These are phyloP conservation scores for Girardia tigrina DNA, from an alignment of 2,888 invertebrate species.

Conservation along the genomic window DNA sequence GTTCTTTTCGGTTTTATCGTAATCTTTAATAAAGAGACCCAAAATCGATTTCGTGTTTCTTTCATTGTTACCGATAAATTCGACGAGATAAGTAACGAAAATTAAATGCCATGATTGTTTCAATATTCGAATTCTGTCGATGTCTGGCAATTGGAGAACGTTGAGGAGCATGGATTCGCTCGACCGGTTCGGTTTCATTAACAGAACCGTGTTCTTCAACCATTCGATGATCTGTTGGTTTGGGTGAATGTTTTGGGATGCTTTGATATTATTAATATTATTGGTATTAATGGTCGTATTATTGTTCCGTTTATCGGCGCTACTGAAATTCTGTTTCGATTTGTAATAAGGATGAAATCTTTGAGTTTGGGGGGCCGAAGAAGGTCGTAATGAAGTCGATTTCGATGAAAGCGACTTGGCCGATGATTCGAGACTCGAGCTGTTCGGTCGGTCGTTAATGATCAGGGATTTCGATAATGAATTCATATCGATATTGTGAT, in stretches of 20 bases:
- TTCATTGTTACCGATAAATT: neutral
- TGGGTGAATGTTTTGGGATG: neutral
- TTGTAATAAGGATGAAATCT: neutral
- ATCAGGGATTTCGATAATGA: neutral
- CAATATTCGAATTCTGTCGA: neutral
- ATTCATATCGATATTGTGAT: slow-evolving; percentile 5
- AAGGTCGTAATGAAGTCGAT: neutral
- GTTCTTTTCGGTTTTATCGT: neutral
- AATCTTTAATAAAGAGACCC: neutral
- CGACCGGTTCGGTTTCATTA: neutral
- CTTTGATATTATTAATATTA: too few species aligned
- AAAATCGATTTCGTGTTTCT: neutral
- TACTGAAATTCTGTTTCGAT: neutral
- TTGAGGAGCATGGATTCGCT: neutral
- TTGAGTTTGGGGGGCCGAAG: neutral
- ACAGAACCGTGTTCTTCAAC: slow-evolving; percentile 3
- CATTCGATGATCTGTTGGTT: neutral
- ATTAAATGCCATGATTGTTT: slow-evolving; percentile 23
- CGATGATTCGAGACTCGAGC: neutral
- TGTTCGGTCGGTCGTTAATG: neutral
- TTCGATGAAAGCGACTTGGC: neutral
- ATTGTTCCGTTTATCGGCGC: too few species aligned
- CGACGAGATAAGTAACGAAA: neutral
- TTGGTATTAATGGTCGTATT: too few species aligned
- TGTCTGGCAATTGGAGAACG: neutral